phyloP scores from a whole-genome alignment of 2,888 invertebrate genomes.

The Priocnemis perturbator region DNA sequence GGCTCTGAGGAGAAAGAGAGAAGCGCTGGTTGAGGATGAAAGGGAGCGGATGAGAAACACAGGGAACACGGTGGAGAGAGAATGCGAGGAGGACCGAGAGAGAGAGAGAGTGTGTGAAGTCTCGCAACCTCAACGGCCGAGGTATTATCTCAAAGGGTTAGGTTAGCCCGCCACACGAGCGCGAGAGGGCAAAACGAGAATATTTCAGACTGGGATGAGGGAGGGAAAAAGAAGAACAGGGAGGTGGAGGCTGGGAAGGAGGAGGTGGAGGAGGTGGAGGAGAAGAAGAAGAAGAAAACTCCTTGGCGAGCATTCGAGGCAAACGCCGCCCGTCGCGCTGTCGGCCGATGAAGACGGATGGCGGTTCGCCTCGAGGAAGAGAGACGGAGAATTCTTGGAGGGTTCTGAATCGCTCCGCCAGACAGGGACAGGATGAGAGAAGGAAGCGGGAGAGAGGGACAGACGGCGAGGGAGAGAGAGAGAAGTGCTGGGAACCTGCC shows the following conservation, averaged over 20 bases:
- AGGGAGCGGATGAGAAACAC: slow-evolving; percentile 8
- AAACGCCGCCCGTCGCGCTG: slow-evolving; percentile 76
- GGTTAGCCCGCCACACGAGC: slow-evolving; percentile 58
- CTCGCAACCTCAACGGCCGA: slow-evolving; percentile 38
- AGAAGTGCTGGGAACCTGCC: slow-evolving; percentile 51
- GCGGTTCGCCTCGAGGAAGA: slow-evolving; percentile 66
- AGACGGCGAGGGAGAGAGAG: slow-evolving; percentile 10
- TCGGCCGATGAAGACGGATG: slow-evolving; percentile 76
- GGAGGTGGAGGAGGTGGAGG: slow-evolving; percentile 55
- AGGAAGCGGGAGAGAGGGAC: slow-evolving; percentile 18
- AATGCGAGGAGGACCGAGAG: slow-evolving; percentile 30
- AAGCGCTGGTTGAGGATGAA: slow-evolving; percentile 6
- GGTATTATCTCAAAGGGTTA: slow-evolving; percentile 68
- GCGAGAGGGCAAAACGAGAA: slow-evolving; percentile 61
- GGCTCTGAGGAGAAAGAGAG: slow-evolving; percentile 41
- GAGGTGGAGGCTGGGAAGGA: slow-evolving; percentile 23
- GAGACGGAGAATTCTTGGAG: slow-evolving; percentile 62
- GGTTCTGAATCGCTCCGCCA: slow-evolving; percentile 52
- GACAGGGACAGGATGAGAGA: slow-evolving; percentile 43
- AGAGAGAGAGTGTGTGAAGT: slow-evolving; percentile 22
- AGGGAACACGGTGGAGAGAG: slow-evolving; percentile 25
- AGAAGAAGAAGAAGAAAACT: slow-evolving; percentile 71
- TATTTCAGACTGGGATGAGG: slow-evolving; percentile 61
- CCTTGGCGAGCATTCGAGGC: slow-evolving; percentile 74
- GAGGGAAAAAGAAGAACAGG: slow-evolving; percentile 37